These are phyloP conservation scores for Allolobophora icterica DNA, from an alignment of 2,888 invertebrate genomes.

Conservation along the genomic window DNA sequence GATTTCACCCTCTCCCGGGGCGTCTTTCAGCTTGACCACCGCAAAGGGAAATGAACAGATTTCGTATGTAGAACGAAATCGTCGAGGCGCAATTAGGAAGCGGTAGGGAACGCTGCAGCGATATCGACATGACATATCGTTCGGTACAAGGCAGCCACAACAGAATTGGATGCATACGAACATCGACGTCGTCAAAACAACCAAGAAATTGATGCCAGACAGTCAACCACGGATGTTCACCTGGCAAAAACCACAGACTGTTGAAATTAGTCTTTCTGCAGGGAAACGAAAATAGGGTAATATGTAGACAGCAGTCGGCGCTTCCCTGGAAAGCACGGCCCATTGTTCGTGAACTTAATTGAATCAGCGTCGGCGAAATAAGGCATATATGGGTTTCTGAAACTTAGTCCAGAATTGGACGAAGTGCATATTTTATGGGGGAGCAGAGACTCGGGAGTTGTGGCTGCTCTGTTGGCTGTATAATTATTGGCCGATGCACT, in stretches of 20 bases:
- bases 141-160: not conserved
- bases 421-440: not conserved
- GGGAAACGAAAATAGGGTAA: not conserved
- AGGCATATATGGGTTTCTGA: not conserved
- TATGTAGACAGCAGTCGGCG: no score
- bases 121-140: not conserved
- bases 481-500: not conserved
- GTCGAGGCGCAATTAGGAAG: not conserved
- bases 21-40: not conserved
- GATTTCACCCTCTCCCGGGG: not conserved
- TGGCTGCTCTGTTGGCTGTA: not conserved
- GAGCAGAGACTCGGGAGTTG: not conserved
- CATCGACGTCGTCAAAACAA: not conserved
- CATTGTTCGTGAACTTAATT: no score
- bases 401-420: not conserved
- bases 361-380: not conserved
- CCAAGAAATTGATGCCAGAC: not conserved
- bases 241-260: not conserved
- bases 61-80: not conserved
- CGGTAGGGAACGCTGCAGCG: not conserved
- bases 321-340: no score
- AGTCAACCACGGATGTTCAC: not conserved
- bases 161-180: not conserved
- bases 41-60: conserved; percentile 1
- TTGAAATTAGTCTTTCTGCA: not conserved